Base-by-base conservation (phyloP, 2,888 invertebrate genomes). In the Cotesia congregata region DNA sequence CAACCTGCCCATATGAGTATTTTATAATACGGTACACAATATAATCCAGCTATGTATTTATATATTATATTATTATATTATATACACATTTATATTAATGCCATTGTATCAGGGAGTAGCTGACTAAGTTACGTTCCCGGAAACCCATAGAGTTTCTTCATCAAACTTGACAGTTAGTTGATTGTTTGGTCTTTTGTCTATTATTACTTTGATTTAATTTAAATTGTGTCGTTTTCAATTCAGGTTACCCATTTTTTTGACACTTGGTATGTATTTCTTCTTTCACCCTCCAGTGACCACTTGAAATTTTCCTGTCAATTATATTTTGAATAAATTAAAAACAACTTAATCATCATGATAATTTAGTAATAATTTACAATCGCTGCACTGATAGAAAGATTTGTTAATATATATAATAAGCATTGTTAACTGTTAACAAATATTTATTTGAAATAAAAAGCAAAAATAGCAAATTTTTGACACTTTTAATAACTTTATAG, bases 111-210 rank as follows among this genome's bases (percentile, higher is more conserved):
- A 12, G 12, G 50, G 7, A 50, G 50, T 50, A 50, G 68, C 68
- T 75, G 69, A 75, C 64, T 70, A 75, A 75, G 75, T 50, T 69
- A 62, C 68, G 60, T 64, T 68, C 69, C 75, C 75, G 75, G 75
- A 75, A 75, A 75, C 41, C 62, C 69, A 69, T 75, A 69, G 75
- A 68, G 30, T 69, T 64, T 75, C n/a, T 39, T 41, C 64, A 75
- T 75, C 64, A 62, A 69, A 61, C 39, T 39, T 39, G 40, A 69
- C 67, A 61, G 60, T 30, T 68, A 39, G 60, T 30, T 68, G 69
- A 68, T 75, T 64, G 69, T 62, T 75, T 20, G 12, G 30, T 15
- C 30, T 39, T 67, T 70, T 75, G 17, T 64, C 69, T 70, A 62
- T 12, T 40, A 40, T 68, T 61, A 62, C 20, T 38, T 61, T 64